Conservation (phyloP, 2,113 vertebrate genomes). For the Benitochromis conjunctus region DNA sequence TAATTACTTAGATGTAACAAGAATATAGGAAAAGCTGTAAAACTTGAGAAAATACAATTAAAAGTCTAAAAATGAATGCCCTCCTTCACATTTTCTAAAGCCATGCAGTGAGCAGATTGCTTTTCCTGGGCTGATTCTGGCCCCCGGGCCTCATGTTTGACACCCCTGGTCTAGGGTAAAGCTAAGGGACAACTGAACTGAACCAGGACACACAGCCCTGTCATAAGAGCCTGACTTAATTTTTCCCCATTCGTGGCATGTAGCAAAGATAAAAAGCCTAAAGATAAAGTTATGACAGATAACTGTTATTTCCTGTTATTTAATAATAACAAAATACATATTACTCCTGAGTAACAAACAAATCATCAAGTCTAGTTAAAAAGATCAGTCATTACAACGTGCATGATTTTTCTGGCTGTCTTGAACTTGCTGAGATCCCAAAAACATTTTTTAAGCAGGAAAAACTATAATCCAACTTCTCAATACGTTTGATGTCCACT, state of each 20-base stretch:
- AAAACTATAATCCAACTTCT: neutral
- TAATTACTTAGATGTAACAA: neutral
- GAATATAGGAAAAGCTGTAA: neutral
- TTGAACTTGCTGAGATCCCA: neutral
- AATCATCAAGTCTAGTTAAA: neutral
- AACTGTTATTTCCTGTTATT: neutral
- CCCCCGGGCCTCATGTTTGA: neutral
- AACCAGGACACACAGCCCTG: neutral
- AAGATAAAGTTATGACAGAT: neutral
- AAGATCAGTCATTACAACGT: too few relatives aligned
- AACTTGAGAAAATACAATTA: neutral
- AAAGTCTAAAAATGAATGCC: neutral
- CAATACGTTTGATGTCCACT: neutral
- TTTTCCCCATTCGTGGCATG: neutral
- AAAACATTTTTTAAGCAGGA: neutral
- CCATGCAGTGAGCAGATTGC: neutral
- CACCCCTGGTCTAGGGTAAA: neutral
- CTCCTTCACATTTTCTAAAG: neutral
- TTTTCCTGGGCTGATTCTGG: neutral
- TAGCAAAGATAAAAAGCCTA: neutral
- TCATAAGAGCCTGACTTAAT: neutral
- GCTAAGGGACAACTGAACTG: neutral
- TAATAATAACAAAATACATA: neutral
- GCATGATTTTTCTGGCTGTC: neutral
- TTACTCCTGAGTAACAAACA: neutral